These are phyloP conservation scores for Polyodon spathula DNA, from an alignment of 2,113 vertebrate species.

Conservation along the genomic window DNA sequence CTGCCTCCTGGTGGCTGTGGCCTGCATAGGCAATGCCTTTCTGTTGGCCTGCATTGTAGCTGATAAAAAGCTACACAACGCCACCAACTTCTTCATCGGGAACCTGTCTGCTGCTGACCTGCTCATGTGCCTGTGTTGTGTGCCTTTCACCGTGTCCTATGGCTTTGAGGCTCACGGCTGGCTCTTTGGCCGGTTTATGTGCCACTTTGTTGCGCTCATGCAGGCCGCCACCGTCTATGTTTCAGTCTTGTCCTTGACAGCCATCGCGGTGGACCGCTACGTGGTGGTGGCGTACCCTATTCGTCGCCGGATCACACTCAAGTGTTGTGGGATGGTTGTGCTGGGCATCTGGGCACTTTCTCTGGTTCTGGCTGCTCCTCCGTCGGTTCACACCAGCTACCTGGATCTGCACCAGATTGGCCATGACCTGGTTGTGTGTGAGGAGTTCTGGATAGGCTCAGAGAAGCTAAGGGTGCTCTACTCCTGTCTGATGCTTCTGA, in stretches of 20 bases:
- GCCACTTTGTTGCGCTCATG: conserved; percentile 55
- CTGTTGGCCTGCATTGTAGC: conserved; percentile 53
- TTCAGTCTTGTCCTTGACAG: conserved; percentile 59
- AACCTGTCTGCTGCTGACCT: conserved; percentile 61
- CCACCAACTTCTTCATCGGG: conserved; percentile 65
- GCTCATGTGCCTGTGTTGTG: conserved; percentile 64
- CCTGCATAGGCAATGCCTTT: conserved; percentile 55
- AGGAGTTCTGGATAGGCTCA: conserved; percentile 57
- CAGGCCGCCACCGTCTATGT: conserved; percentile 60
- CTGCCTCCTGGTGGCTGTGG: conserved; percentile 52
- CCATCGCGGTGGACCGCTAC: conserved; percentile 64
- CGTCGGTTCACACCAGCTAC: conserved; percentile 46
- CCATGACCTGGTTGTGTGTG: conserved; percentile 55
- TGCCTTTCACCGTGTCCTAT: conserved; percentile 59
- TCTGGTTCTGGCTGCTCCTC: conserved; percentile 50
- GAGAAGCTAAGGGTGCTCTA: conserved; percentile 49
- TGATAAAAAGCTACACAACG: conserved; percentile 64
- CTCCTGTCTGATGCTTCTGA: conserved; percentile 56
- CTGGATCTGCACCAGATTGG: conserved; percentile 53
- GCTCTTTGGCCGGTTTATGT: conserved; percentile 56
- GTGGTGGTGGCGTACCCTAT: conserved; percentile 59
- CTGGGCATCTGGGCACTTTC: conserved; percentile 53
- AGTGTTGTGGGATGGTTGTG: conserved; percentile 45
- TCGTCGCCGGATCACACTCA: conserved; percentile 46
- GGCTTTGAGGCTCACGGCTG: conserved; percentile 58